These are phyloP conservation scores for Pegoplata infirma DNA, from an alignment of 2,888 invertebrate genomes.

Conservation along the genomic window DNA sequence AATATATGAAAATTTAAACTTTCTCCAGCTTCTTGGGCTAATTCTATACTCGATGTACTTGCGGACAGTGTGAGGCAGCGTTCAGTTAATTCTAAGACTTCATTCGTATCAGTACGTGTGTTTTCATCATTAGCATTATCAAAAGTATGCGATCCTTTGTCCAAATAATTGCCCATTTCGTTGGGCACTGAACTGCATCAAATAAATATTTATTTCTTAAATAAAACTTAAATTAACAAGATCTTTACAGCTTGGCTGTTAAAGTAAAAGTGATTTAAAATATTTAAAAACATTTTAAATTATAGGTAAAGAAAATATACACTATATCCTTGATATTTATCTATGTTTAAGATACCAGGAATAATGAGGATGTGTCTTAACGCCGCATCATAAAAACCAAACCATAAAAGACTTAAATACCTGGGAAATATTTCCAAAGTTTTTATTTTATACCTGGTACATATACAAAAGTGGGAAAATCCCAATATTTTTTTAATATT, in stretches of 20 bases:
- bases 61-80: not conserved
- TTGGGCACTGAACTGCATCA: not conserved
- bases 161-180: slow-evolving; percentile 40
- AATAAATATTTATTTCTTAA: not conserved
- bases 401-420: not conserved
- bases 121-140: slow-evolving; percentile 3
- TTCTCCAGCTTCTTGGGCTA: slow-evolving; percentile 4
- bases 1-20: slow-evolving; percentile 67
- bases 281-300: not conserved
- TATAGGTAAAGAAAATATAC: too few species aligned
- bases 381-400: not conserved
- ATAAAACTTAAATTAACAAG: not conserved
- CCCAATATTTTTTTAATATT: too few species aligned
- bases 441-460: not conserved
- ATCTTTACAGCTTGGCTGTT: slow-evolving; percentile 34
- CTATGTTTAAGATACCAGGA: not conserved
- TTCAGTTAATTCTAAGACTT: not conserved
- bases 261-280: not conserved
- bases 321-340: not conserved
- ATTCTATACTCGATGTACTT: slow-evolving; percentile 14
- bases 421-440: not conserved
- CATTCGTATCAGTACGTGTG: slow-evolving; percentile 1
- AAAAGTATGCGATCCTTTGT: slow-evolving; percentile 26
- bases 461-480: too few species aligned
- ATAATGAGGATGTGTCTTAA: too few species aligned